Conservation (phyloP, 2,797 vertebrate species). For the Notolabrus celidotus region DNA sequence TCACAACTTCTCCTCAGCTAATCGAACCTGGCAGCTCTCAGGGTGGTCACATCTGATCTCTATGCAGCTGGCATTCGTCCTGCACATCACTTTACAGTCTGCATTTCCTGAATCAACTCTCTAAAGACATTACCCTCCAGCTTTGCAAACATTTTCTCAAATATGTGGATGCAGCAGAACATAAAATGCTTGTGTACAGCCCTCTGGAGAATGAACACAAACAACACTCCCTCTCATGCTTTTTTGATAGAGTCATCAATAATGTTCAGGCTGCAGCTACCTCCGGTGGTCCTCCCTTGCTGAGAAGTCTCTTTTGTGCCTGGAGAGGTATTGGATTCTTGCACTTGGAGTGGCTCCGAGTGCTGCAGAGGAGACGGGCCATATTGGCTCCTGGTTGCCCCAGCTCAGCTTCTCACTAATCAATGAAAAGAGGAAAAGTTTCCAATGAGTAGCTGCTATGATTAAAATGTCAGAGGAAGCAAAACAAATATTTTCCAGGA, state of each 20-base stretch:
- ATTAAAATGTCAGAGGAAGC: not conserved
- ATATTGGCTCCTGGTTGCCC: slow-evolving; percentile 84
- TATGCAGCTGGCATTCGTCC: slow-evolving; percentile 55
- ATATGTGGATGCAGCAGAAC: slow-evolving; percentile 28
- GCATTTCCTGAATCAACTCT: slow-evolving; percentile 23
- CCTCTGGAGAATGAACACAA: slow-evolving; percentile 14
- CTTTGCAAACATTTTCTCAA: slow-evolving; percentile 33
- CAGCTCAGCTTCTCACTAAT: slow-evolving; percentile 76
- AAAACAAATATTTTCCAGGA: slow-evolving; percentile 26
- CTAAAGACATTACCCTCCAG: slow-evolving; percentile 5
- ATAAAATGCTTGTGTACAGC: slow-evolving; percentile 22
- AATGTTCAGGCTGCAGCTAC: slow-evolving; percentile 71
- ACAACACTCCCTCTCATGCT: slow-evolving; percentile 34
- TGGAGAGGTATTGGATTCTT: slow-evolving; percentile 80
- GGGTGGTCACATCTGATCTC: slow-evolving; percentile 3
- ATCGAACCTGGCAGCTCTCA: slow-evolving; percentile 15
- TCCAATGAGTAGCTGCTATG: not conserved
- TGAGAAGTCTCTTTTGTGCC: slow-evolving; percentile 81
- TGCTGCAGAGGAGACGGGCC: slow-evolving; percentile 59
- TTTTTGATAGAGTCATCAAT: slow-evolving; percentile 68
- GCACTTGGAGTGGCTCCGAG: slow-evolving; percentile 66
- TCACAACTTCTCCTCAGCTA: not conserved
- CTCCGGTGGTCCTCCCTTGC: slow-evolving; percentile 67
- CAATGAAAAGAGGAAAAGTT: slow-evolving; percentile 15
- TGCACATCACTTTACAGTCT: slow-evolving; percentile 56